Conservation (phyloP, 2,888 invertebrate genomes). For the Nemotelus nigrinus region DNA sequence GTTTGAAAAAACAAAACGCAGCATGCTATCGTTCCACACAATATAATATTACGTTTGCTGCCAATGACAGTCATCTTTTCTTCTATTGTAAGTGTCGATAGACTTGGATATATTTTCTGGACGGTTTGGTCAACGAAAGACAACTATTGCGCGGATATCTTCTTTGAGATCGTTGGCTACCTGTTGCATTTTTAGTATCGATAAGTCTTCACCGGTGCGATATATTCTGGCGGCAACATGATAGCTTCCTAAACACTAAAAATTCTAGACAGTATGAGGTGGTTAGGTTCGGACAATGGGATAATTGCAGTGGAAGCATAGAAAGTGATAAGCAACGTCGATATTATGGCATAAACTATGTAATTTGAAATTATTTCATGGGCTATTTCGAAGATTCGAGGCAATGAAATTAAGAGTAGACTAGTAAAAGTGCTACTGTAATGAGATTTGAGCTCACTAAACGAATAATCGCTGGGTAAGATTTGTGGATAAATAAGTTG, state of each 20-base stretch:
- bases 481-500: too few relatives aligned
- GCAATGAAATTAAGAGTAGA: not conserved
- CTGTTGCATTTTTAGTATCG: constrained; percentile 42
- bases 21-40: constrained; percentile 18
- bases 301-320: too few relatives aligned
- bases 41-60: constrained; percentile 31
- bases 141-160: constrained; percentile 27
- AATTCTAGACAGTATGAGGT: not conserved
- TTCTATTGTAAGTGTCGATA: constrained; percentile 40
- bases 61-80: constrained; percentile 42
- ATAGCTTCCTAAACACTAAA: constrained; percentile 11
- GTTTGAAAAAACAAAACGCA: constrained; percentile 17
- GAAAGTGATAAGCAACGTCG: too few relatives aligned
- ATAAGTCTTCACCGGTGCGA: constrained; percentile 37
- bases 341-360: too few relatives aligned
- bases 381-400: not conserved
- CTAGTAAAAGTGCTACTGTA: too few relatives aligned
- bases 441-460: too few relatives aligned
- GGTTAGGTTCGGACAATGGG: not conserved
- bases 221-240: constrained; percentile 33
- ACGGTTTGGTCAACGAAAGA: not conserved
- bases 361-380: too few relatives aligned
- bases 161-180: constrained; percentile 31
- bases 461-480: too few relatives aligned
- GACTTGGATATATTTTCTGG: constrained; percentile 23